These are phyloP conservation scores for Uropsilus gracilis DNA, from an alignment of 2,113 vertebrate species.

Conservation along the genomic window DNA sequence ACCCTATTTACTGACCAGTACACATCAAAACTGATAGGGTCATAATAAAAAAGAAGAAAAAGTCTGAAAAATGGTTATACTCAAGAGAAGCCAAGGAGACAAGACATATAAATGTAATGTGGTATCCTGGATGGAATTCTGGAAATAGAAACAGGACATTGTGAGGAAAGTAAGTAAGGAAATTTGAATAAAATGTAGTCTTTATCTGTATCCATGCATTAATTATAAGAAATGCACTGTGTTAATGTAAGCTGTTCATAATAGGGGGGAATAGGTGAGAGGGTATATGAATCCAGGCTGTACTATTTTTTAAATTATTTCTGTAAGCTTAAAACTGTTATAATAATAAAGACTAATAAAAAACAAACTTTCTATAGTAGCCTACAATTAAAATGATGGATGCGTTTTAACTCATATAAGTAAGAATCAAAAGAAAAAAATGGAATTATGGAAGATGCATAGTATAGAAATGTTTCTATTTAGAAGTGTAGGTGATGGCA, in stretches of 20 bases:
- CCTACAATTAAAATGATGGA: background rate
- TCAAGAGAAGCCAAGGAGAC: background rate
- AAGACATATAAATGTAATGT: background rate
- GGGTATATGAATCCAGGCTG: fast-evolving
- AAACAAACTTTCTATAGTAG: background rate
- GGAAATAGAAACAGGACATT: background rate
- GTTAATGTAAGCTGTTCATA: background rate
- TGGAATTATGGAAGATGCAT: background rate
- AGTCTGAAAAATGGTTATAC: background rate
- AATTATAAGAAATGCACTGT: background rate
- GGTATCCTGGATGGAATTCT: background rate
- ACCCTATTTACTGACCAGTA: background rate
- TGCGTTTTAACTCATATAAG: no score
- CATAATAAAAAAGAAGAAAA: background rate
- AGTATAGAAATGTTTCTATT: background rate
- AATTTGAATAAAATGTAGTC: background rate
- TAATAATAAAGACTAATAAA: background rate
- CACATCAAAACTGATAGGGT: background rate
- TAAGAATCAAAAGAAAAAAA: background rate
- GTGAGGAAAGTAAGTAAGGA: background rate
- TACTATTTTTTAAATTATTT: background rate
- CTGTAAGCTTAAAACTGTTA: background rate
- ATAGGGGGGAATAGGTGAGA: background rate
- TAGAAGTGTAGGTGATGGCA: background rate
- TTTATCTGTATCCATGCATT: background rate